Evolutionary conservation across 2,888 invertebrate species (phyloP).

Genomic region (Thecophora atra): DNA sequence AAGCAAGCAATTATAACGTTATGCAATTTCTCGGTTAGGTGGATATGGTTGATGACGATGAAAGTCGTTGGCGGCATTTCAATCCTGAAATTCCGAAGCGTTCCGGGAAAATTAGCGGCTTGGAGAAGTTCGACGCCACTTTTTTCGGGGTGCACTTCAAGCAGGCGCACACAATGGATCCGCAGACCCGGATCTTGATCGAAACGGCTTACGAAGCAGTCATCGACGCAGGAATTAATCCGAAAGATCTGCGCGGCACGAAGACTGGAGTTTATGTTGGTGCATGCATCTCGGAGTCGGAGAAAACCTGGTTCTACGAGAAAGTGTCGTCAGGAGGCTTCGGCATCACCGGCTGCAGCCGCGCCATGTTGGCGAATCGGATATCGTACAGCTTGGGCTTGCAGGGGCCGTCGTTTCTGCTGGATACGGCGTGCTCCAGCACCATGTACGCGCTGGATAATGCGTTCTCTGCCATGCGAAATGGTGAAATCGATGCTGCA

Average conservation of each 20-base stretch:
- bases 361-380: conserved; percentile 92
- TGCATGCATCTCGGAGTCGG: conserved; percentile 76
- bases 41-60: conserved; percentile 85
- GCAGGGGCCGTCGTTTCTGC: conserved; percentile 86
- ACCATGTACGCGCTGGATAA: conserved; percentile 87
- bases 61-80: conserved; percentile 78
- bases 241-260: conserved; percentile 72
- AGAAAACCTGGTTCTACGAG: conserved; percentile 77
- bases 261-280: conserved; percentile 81
- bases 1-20: neutral
- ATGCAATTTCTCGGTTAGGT: conserved; percentile 66
- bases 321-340: conserved; percentile 69
- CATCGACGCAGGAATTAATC: conserved; percentile 79
- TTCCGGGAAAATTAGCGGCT: conserved; percentile 76
- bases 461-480: conserved; percentile 78
- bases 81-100: conserved; percentile 79
- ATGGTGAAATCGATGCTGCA: conserved; percentile 87
- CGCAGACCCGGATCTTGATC: conserved; percentile 79
- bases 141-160: conserved; percentile 81
- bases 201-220: conserved; percentile 83
- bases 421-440: conserved; percentile 96
- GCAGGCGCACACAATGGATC: conserved; percentile 81
- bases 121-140: conserved; percentile 79
- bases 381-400: conserved; percentile 89
- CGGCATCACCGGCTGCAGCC: conserved; percentile 76